Evolutionary conservation across 2,113 vertebrate species (phyloP), one percentile per base, ranked within the genome.

Genomic region (Capricornis sumatraensis): DNA sequence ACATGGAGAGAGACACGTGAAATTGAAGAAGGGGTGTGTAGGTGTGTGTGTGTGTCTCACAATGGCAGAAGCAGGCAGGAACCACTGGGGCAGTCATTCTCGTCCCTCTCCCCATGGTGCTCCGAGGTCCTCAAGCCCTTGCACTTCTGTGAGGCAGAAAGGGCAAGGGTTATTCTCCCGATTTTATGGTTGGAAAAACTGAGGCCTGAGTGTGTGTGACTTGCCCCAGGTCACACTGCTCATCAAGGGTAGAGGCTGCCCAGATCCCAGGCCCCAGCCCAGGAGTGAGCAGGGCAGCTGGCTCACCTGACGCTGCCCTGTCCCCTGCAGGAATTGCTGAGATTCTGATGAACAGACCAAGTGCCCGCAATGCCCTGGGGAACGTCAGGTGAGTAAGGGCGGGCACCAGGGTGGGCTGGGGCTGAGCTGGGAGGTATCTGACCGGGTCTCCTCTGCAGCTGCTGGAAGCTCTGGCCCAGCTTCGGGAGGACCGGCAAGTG

Each of bases 281-380:
- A 27, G 89, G 76, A 55, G 88, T 67, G 67, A 85, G 30, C 55
- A 60, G 53, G 23, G 64, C 84, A 50, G 52, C 13, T 36, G 28
- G 16, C 91, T 96, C 23, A 85, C 47, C 33, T 17, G 7, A n/a
- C 43, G 27, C 27, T 60, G 7, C 45, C 19, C 3, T 50, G 45
- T 93, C n/a, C 55, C 55, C 92, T 97, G 33, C 98, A 99, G 99
- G 99, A 96, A 98, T 99, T 98, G 98, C 98, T 82, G 99, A 99
- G 98, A 99, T 99, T 98, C 67, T 99, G 97, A 99, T 99, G 99
- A 99, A 99, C 97, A 99, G 99, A 97, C 99, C 99, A n/a, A 98
- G 97, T n/a, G 99, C 99, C 0, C 98, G 13, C 5, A 99, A 99
- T 95, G 99, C 99, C 89, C 98, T 99, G 96, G 99, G 99, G 60